phyloP scores from a whole-genome alignment of 2,113 vertebrate species.

The Rhea americana region DNA sequence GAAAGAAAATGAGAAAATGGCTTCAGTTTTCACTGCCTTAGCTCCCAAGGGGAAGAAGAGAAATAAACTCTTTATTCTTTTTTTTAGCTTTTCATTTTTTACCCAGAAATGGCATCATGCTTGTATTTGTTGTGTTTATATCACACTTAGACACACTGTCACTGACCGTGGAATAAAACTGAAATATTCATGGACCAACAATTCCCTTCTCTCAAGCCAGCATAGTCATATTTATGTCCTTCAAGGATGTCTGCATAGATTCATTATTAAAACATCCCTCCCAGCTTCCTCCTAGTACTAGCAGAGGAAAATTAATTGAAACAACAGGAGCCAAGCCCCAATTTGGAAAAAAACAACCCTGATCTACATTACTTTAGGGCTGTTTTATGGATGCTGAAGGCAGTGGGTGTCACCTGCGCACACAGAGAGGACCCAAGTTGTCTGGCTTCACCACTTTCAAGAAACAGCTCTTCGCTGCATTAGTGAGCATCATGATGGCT shows the following conservation, averaged over 20 bases:
- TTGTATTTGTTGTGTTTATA: background rate
- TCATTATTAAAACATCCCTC: background rate
- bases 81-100: background rate
- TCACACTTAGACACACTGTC: background rate
- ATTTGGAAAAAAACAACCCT: background rate
- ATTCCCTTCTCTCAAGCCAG: background rate
- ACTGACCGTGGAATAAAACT: background rate
- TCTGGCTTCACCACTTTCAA: background rate
- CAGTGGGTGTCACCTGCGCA: background rate
- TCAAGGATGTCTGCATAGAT: background rate
- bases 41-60: background rate
- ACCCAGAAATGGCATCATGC: background rate
- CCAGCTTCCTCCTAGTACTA: background rate
- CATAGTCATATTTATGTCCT: background rate
- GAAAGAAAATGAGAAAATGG: background rate
- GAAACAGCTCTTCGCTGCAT: background rate
- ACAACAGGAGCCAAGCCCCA: background rate
- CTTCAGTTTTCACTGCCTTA: background rate
- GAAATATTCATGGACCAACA: constrained; percentile 17
- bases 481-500: background rate
- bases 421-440: background rate
- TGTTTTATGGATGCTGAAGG: background rate
- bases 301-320: background rate
- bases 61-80: background rate
- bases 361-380: background rate